Evolutionary conservation across 2,888 invertebrate species (phyloP), one percentile per base, ranked within the genome.

Genomic region (Heliconius charithonia): DNA sequence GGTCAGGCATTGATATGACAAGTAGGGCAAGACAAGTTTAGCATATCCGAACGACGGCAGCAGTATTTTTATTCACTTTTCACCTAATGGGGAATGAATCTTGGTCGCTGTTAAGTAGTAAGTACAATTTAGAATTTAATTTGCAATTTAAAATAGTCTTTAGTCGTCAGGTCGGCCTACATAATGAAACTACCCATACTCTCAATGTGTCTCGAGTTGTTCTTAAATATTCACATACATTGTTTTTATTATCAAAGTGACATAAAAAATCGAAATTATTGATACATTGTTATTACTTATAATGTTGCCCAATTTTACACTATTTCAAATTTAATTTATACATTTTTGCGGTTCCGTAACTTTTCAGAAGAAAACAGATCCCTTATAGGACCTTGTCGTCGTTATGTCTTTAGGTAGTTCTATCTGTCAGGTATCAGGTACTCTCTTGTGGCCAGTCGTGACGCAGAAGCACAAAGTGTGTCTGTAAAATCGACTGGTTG

Each of bases 11-110:
- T 83, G 82, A 80, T 78, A 79, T 75, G 81, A 81, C 80, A 82
- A 81, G 82, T 81, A 83, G 80, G 83, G 81, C 78, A 80, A 81
- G 81, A 83, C 82, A 51, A 79, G 82, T 79, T 83, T 82, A 83
- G 81, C 83, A 83, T 83, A 83, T 80, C 73, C 83, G 71, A 79
- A 73, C 75, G 75, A 71, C 69, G 67, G 77, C 72, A 79, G 79
- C 62, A 70, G 77, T 80, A 82, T 84, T 83, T 83, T 81, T 82
- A 81, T 79, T 76, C 77, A 80, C 79, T 83, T 82, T 83, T 80
- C 82, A 78, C 83, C 82, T 80, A 83, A 81, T 81, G 79, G 78
- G 81, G 81, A 75, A 79, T 79, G 63, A 76, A 80, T 71, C 75
- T 73, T 63, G 73, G 80, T 67, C 67, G 71, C 77, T 81, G 73